Percentiles rank a stretch among this genome's conserved stretches.
Evolutionary conservation across 2,888 invertebrate species (phyloP).

Genomic region (Camptogramma bilineatum): DNA sequence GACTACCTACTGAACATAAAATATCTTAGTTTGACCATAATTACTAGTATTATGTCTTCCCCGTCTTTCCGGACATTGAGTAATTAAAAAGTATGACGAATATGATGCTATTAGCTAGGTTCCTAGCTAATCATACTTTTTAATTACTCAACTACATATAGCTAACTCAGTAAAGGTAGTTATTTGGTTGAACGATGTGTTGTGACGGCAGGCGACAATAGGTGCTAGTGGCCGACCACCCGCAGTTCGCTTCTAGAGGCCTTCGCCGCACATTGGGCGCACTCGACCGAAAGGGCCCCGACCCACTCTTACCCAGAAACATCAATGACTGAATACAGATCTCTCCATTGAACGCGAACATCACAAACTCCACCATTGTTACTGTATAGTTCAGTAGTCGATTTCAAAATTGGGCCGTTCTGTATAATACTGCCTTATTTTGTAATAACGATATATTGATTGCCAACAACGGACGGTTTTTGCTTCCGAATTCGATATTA

Average conservation of each 20-base stretch:
- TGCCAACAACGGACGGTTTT: slow-evolving; percentile 50
- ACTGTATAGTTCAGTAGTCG: slow-evolving; percentile 57
- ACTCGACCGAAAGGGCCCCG: slow-evolving; percentile 70
- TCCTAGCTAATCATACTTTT: background rate
- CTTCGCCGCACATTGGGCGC: slow-evolving; percentile 56
- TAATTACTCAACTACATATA: background rate
- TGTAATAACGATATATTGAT: slow-evolving; percentile 59
- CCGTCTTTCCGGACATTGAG: too few species aligned
- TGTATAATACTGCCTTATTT: slow-evolving; percentile 59
- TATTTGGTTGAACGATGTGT: slow-evolving; percentile 54
- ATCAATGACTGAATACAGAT: slow-evolving; percentile 65
- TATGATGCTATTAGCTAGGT: too few species aligned
- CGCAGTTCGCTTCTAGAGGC: slow-evolving; percentile 52
- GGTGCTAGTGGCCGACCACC: slow-evolving; percentile 65
- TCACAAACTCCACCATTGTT: slow-evolving; percentile 46
- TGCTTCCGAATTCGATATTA: slow-evolving; percentile 57
- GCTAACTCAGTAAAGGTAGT: background rate
- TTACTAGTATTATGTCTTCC: too few species aligned
- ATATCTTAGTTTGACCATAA: too few species aligned
- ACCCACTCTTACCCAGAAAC: slow-evolving; percentile 60
- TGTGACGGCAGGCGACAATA: slow-evolving; percentile 68
- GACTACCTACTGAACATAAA: too few species aligned
- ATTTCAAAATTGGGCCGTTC: slow-evolving; percentile 67
- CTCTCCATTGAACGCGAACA: slow-evolving; percentile 51
- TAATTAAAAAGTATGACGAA: too few species aligned